Conservation (phyloP, 2,797 vertebrate species). For the Leucoraja ocellata region DNA sequence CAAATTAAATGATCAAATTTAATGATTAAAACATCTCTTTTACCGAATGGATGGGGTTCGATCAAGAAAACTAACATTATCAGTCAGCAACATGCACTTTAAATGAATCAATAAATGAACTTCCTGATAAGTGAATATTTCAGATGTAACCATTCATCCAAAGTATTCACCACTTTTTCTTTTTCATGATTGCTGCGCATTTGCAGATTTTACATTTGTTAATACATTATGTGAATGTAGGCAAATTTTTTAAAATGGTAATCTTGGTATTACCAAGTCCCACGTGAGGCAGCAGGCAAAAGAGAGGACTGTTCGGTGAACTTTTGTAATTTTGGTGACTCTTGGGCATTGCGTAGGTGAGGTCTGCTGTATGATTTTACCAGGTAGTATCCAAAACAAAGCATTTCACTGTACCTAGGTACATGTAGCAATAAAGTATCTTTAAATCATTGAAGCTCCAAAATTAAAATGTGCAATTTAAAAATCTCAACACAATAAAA, state of each 20-base stretch:
- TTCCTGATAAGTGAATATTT: neutral
- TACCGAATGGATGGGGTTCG: neutral
- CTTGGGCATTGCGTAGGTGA: too few relatives aligned
- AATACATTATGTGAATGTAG: neutral
- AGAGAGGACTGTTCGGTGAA: too few relatives aligned
- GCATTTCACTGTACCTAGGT: too few relatives aligned
- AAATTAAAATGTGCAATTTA: neutral
- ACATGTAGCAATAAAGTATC: too few relatives aligned
- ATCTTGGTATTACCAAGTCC: too few relatives aligned
- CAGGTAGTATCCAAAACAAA: too few relatives aligned
- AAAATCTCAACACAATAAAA: neutral
- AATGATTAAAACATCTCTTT: neutral
- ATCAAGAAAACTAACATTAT: neutral
- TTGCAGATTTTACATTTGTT: neutral
- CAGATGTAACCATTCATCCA: neutral
- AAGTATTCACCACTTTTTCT: neutral
- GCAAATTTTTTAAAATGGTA: neutral
- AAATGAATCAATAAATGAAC: conserved; percentile 8
- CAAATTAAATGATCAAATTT: neutral
- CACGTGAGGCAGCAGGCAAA: too few relatives aligned
- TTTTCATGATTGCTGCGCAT: neutral
- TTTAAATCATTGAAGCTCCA: neutral
- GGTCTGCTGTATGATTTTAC: too few relatives aligned
- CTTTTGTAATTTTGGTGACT: too few relatives aligned
- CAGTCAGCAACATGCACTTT: neutral